Percentiles rank a stretch among this genome's conserved stretches.
Conservation (phyloP, 2,888 invertebrate genomes). For the Platycheirus albimanus region DNA sequence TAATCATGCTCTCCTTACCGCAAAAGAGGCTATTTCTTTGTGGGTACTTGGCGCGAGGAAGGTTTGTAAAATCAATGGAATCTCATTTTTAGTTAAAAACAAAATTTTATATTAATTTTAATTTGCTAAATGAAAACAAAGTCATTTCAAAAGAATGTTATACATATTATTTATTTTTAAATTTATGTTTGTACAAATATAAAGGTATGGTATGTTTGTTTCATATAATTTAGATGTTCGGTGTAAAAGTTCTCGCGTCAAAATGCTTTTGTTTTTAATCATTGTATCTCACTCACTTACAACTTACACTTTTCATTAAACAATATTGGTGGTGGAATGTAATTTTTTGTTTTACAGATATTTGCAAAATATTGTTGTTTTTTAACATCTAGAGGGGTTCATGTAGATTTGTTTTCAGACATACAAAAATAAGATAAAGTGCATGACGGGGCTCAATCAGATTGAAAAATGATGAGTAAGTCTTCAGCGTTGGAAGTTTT, state of each 20-base stretch:
- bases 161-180: too few species aligned
- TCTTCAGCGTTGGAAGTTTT: too few species aligned
- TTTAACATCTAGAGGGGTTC: too few species aligned
- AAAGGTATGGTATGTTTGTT: not conserved
- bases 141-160: too few species aligned
- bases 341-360: too few species aligned
- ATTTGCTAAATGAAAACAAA: conserved; percentile 16
- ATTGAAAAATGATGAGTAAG: too few species aligned
- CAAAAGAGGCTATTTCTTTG: conserved; percentile 96
- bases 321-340: conserved; percentile 44
- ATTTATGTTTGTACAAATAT: conserved; percentile 5
- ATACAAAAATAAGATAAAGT: too few species aligned
- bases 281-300: conserved; percentile 16
- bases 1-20: conserved; percentile 93
- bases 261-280: conserved; percentile 48
- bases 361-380: too few species aligned
- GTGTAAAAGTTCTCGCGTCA: conserved; percentile 67
- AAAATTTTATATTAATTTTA: conserved; percentile 4
- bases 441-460: too few species aligned
- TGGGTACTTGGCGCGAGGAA: conserved; percentile 97
- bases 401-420: too few species aligned
- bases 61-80: conserved; percentile 84
- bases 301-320: not conserved
- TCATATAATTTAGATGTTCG: conserved; percentile 36
- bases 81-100: conserved; percentile 26